Conservation (phyloP, 2,113 vertebrate genomes). For the Menidia beryllina region DNA sequence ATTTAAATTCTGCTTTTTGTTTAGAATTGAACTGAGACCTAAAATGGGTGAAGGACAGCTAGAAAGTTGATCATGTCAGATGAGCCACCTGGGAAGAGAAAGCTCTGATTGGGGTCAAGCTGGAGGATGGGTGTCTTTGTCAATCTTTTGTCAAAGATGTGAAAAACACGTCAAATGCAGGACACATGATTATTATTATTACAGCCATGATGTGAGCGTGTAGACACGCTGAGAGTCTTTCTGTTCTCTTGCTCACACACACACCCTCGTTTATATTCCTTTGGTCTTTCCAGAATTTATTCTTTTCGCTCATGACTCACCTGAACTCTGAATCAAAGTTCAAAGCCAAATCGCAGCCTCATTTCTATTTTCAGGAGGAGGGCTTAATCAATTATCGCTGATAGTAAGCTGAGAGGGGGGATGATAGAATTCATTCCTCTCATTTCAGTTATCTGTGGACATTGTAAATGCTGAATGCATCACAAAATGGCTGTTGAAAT, state of each 20-base stretch:
- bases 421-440: constrained; percentile 49
- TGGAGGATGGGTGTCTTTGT: constrained; percentile 42
- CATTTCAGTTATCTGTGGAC: constrained; percentile 54
- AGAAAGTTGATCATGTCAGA: constrained; percentile 66
- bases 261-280: background rate
- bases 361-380: constrained; percentile 35
- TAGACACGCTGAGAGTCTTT: constrained; percentile 8
- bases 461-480: constrained; percentile 50
- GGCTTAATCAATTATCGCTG: constrained; percentile 52
- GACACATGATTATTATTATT: constrained; percentile 14
- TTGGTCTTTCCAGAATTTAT: constrained; percentile 3
- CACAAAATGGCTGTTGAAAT: constrained; percentile 67
- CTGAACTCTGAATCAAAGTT: constrained; percentile 34
- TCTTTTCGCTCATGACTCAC: constrained; percentile 6
- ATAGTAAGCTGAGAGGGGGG: constrained; percentile 39
- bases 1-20: background rate
- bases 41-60: constrained; percentile 12
- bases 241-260: background rate
- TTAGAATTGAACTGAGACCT: background rate
- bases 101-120: constrained; percentile 48
- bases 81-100: constrained; percentile 70
- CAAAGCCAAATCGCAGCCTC: constrained; percentile 24
- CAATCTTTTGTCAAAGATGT: constrained; percentile 37
- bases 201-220: constrained; percentile 18
- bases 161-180: constrained; percentile 27